Evolutionary conservation across 2,113 vertebrate species (phyloP), one percentile per base, ranked within the genome.

Genomic region (Acinonyx jubatus): DNA sequence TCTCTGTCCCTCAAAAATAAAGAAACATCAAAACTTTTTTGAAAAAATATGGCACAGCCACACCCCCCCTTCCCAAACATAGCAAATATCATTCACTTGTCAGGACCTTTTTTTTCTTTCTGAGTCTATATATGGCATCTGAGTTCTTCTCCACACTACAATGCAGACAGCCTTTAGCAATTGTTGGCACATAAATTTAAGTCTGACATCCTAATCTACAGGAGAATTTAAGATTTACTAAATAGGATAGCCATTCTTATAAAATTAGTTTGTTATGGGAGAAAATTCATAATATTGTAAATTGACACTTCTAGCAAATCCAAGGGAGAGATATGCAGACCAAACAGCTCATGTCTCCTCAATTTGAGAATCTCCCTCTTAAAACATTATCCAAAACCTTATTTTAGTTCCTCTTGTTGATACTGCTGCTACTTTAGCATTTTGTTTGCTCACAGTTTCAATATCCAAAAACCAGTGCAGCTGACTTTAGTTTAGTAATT

Each of bases 401-500:
- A 41, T 50, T 69, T 36, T 65, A 52, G n/a, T 25, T 63, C 89
- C n/a, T 85, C 45, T 66, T 83, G 16, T 71, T 87, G 52, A 92
- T 11, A 36, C 21, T 63, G 31, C 4, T 88, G 12, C 63, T 69
- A 65, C 41, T 87, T 73, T 63, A 91, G 63, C 45, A 68, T 50
- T 86, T 76, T 52, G 1, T 85, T 84, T 74, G 29, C 52, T 85
- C 86, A 61, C 29, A 13, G 8, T 93, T 97, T 91, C 21, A 66
- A 13, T 83, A 93, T 31, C 10, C n/a, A 79, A 41, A 73, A 50
- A 66, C 33, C 57, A 86, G 45, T 57, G 68, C 1, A 73, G 3
- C 23, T 91, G 31, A 82, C 29, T 92, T 96, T 36, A 86, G 33
- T 71, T 92, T 79, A 86, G 79, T 71, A 83, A 71, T 81, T 89